Conservation (phyloP, 2,797 vertebrate species). For the Pristis pectinata region DNA sequence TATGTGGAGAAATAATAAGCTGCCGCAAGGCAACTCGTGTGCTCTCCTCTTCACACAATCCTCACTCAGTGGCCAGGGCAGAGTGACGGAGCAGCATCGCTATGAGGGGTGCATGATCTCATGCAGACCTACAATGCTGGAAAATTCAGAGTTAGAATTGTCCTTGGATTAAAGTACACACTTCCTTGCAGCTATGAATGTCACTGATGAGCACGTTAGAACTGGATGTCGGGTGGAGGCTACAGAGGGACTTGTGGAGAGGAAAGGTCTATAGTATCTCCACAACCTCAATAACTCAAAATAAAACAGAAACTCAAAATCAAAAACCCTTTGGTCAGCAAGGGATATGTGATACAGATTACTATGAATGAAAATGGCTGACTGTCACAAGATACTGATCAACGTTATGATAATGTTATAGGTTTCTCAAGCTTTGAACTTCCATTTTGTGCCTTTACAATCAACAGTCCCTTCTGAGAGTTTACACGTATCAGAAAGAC, state of each 20-base stretch:
- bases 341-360: background rate
- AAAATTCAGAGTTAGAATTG: background rate
- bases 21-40: too few relatives aligned
- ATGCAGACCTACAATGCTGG: too few relatives aligned
- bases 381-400: background rate
- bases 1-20: background rate
- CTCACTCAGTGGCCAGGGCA: background rate
- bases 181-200: background rate
- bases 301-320: background rate
- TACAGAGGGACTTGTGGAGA: background rate
- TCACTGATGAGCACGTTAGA: background rate
- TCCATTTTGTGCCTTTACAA: background rate
- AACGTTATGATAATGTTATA: background rate
- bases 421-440: background rate
- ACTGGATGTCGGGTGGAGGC: background rate
- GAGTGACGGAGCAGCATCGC: background rate
- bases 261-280: background rate
- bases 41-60: background rate
- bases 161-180: background rate
- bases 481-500: background rate
- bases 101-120: background rate
- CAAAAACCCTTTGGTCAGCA: background rate
- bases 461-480: background rate
- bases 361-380: slow-evolving; percentile 1
- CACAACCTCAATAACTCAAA: background rate